Percentiles rank a stretch among this genome's conserved stretches.
Evolutionary conservation across 2,113 vertebrate species (phyloP).

Genomic region (Solenodon paradoxus): DNA sequence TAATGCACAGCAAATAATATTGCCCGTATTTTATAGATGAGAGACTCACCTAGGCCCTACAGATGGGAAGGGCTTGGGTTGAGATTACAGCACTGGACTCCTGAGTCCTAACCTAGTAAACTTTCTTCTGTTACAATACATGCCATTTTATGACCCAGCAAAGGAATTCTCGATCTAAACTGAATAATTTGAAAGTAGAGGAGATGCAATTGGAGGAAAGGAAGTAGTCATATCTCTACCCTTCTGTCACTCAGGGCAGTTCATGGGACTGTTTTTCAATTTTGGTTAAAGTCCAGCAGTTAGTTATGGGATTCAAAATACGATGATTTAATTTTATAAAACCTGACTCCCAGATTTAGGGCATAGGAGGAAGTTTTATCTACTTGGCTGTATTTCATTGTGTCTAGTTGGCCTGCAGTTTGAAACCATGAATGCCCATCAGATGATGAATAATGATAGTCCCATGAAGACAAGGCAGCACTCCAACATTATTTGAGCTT

Average conservation of each 20-base stretch:
- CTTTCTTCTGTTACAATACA: neutral
- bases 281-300: neutral
- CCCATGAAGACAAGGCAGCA: neutral
- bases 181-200: neutral
- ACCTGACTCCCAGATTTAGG: neutral
- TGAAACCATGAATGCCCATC: neutral
- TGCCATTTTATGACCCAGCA: neutral
- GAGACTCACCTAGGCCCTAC: neutral
- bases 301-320: neutral
- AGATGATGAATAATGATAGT: neutral
- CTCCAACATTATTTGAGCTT: neutral
- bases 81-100: neutral
- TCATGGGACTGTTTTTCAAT: neutral
- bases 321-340: neutral
- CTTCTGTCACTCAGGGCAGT: too few species aligned
- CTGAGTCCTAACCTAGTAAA: neutral
- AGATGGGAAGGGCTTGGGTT: neutral
- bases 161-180: neutral
- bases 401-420: neutral
- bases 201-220: neutral
- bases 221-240: accelerated
- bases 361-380: neutral
- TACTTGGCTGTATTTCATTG: neutral
- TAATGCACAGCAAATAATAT: neutral
- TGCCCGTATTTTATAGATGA: neutral